A percentile compares a stretch with the other conserved stretches of the same genome.
phyloP scores from a whole-genome alignment of 2,797 vertebrate species.

The Hippocampus kuda region DNA sequence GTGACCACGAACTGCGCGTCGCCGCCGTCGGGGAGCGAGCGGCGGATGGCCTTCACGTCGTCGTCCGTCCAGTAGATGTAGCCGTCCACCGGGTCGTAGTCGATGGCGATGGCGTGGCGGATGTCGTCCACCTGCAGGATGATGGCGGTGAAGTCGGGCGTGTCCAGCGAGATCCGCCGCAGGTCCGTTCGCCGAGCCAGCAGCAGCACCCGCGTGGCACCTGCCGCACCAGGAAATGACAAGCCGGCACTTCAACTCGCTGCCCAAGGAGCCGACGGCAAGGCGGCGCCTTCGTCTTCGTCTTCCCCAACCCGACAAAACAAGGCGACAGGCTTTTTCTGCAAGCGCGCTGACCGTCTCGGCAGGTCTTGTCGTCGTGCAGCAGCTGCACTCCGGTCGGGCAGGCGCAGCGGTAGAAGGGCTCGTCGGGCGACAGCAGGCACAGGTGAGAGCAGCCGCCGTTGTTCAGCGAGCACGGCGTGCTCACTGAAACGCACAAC shows the following conservation, averaged over 20 bases:
- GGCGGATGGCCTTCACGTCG: slow-evolving; percentile 86
- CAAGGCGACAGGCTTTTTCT: no score
- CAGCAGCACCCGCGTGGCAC: slow-evolving; percentile 82
- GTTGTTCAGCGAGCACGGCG: slow-evolving; percentile 78
- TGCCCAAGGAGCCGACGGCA: no score
- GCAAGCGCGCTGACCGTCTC: slow-evolving; percentile 88
- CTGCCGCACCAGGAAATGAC: slow-evolving; percentile 44
- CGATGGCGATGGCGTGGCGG: slow-evolving; percentile 92
- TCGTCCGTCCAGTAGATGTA: slow-evolving; percentile 96
- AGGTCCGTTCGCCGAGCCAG: slow-evolving; percentile 87
- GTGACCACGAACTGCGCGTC: slow-evolving; percentile 85
- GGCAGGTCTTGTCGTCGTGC: slow-evolving; percentile 81
- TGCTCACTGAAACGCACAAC: slow-evolving; percentile 58
- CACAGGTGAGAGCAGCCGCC: slow-evolving; percentile 95
- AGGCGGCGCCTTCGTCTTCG: no score
- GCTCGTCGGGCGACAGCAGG: slow-evolving; percentile 80
- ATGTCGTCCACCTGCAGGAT: slow-evolving; percentile 88
- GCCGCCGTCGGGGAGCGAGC: slow-evolving; percentile 78
- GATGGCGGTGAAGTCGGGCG: slow-evolving; percentile 89
- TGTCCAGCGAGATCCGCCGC: slow-evolving; percentile 89
- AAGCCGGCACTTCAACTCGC: no score
- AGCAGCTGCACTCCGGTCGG: slow-evolving; percentile 90
- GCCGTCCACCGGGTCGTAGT: slow-evolving; percentile 90
- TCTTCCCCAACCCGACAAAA: no score
- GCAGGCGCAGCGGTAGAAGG: slow-evolving; percentile 86